phyloP scores from a whole-genome alignment of 1,140 invertebrate genomes.

The Proctacanthus coquilletti region DNA sequence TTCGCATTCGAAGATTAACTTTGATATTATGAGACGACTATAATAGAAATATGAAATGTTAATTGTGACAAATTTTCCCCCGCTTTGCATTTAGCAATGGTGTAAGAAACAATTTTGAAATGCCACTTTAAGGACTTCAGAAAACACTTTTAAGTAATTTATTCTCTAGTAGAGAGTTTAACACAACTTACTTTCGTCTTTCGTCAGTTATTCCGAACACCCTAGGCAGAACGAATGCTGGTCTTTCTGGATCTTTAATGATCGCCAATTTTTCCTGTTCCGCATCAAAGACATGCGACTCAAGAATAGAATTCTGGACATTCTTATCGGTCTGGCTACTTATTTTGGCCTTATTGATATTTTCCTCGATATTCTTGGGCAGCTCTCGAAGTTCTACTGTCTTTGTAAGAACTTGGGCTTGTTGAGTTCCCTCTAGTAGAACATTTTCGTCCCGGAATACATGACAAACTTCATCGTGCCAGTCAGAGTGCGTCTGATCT shows the following conservation, averaged over 20 bases:
- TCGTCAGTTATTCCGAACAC: conserved; percentile 52
- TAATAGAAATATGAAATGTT: conserved; percentile 23
- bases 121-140: no score
- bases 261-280: conserved; percentile 60
- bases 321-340: conserved; percentile 35
- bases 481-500: conserved; percentile 44
- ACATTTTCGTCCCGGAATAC: conserved; percentile 43
- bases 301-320: conserved; percentile 44
- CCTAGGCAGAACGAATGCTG: conserved; percentile 52
- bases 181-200: conserved; percentile 48
- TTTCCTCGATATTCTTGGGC: conserved; percentile 38
- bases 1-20: conserved; percentile 55
- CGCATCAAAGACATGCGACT: conserved; percentile 60
- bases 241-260: conserved; percentile 47
- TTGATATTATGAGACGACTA: conserved; percentile 51
- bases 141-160: no score
- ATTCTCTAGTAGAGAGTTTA: no score
- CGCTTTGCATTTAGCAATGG: no score
- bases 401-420: conserved; percentile 62
- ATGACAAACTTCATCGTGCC: conserved; percentile 41
- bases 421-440: conserved; percentile 49
- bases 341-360: conserved; percentile 31
- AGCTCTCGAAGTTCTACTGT: conserved; percentile 46
- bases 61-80: no score
- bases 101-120: no score